Conservation (phyloP, 2,113 vertebrate genomes). For the Rhea americana region DNA sequence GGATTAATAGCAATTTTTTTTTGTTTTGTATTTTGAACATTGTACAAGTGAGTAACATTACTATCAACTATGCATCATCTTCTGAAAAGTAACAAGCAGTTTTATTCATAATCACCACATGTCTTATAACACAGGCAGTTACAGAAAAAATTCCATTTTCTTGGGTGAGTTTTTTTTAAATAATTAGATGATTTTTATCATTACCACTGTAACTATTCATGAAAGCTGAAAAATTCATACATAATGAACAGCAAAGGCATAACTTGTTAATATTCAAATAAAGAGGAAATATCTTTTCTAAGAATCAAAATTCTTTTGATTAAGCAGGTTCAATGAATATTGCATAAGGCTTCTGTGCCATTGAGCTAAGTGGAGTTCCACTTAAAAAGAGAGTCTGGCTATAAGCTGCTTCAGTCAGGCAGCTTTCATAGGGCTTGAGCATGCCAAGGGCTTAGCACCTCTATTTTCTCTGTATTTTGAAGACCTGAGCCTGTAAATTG, state of each 20-base stretch:
- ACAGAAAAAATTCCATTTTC: background rate
- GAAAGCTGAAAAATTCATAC: background rate
- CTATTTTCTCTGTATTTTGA: background rate
- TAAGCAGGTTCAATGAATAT: constrained; percentile 18
- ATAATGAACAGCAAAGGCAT: background rate
- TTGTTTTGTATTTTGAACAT: background rate
- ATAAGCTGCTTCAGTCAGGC: background rate
- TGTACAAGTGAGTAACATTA: background rate
- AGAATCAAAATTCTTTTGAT: constrained; percentile 21
- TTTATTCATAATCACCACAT: background rate
- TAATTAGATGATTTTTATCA: constrained; percentile 9
- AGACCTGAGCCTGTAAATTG: background rate
- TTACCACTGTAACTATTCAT: background rate
- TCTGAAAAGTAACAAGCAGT: background rate
- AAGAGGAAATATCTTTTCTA: background rate
- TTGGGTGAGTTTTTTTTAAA: background rate
- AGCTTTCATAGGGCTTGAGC: background rate
- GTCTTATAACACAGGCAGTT: background rate
- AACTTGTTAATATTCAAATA: constrained; percentile 22
- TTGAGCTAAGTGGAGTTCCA: background rate
- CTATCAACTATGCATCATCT: background rate
- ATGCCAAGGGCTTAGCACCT: background rate
- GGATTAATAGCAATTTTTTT: background rate
- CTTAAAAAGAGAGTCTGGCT: background rate
- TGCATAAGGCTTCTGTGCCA: background rate